Evolutionary conservation across 2,797 vertebrate species (phyloP), one percentile per base, ranked within the genome.

Genomic region (Moxostoma hubbsi): DNA sequence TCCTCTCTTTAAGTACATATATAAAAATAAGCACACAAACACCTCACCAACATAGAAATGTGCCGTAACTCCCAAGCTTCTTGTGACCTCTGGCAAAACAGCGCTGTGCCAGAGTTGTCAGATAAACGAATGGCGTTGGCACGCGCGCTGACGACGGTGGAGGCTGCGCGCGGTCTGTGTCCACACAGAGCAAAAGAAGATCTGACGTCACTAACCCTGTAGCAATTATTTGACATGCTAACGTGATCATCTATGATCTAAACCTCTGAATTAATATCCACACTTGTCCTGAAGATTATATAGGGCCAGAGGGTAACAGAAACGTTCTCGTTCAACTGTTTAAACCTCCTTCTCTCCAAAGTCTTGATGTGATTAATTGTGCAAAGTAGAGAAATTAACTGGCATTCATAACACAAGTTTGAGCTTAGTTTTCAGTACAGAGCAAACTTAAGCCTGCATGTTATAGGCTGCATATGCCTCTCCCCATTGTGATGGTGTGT

Each of bases 231-330:
- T 24, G 24, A 82, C 84, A 36, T 73, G 74, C 77, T 67, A 79
- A 79, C 85, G 88, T 88, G 87, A 88, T 87, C 73, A 81, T 51
- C 47, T 58, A 73, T 70, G 54, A 86, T 88, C 85, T 88, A 86
- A 88, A 89, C 86, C 80, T 84, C 87, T 89, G 85, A 90, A 87
- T 86, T 77, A 85, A 80, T 88, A 85, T 24, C 24, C 24, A 24
- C 24, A 24, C 24, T 24, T 2, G 24, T 24, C 24, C 24, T 24
- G 24, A 24, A 24, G 24, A 24, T 24, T 84, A 46, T 1, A 70
- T 24, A 57, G 6, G 6, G 46, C 12, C n/a, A 36, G n/a, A 46
- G 9, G 6, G 53, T 16, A 46, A 57, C n/a, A 57, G 24, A 45
- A 1, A 11, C 55, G 51, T 45, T 57, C 1, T 10, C 5, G 10